Base-by-base conservation (phyloP, 2,113 vertebrate genomes). In the Isichthys henryi region DNA sequence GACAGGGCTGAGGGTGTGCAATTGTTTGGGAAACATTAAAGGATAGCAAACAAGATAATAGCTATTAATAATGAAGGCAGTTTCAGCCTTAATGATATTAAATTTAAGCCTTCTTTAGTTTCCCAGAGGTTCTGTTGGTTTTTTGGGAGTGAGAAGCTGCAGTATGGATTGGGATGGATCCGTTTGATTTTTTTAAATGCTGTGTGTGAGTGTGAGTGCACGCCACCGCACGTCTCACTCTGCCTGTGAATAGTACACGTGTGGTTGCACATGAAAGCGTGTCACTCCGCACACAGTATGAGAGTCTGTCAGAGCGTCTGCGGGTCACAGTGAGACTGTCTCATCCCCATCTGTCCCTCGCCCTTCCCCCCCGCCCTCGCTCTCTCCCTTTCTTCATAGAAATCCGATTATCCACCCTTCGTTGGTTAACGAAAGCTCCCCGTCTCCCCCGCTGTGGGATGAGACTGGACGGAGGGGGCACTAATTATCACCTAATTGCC, bases 401-500 rank as follows among this genome's bases (percentile, higher is more conserved):
- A 96, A 95, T 96, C 93, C 92, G 93, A 96, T 96, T 96, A 96
- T 92, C 93, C 90, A 88, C 92, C 90, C 92, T 89, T 92, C 92
- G 88, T 93, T 92, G 91, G 91, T 93, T 94, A 95, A 95, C 89
- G 91, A 95, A 94, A 93, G 93, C 93, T 92, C 94, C 94, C 48
- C 13, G 11, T 5, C 17, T 88, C 56, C 89, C 23, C 91, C 46
- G 88, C 88, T 90, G 86, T 56, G n/a, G 90, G 92, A 91, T 92
- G 89, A 90, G 90, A 92, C 91, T 92, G 93, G 92, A 92, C 87
- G 91, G 91, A 93, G 92, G 89, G 92, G 93, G 93, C 91, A 91
- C 90, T 95, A 95, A 96, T 96, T 95, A 94, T 92, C 90, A 89
- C 92, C 91, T 95, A 95, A 96, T 95, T 95, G 93, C 93, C 93